These are phyloP conservation scores for Drosophila anomalipes DNA, from an alignment of 2,888 invertebrate species.

Conservation along the genomic window DNA sequence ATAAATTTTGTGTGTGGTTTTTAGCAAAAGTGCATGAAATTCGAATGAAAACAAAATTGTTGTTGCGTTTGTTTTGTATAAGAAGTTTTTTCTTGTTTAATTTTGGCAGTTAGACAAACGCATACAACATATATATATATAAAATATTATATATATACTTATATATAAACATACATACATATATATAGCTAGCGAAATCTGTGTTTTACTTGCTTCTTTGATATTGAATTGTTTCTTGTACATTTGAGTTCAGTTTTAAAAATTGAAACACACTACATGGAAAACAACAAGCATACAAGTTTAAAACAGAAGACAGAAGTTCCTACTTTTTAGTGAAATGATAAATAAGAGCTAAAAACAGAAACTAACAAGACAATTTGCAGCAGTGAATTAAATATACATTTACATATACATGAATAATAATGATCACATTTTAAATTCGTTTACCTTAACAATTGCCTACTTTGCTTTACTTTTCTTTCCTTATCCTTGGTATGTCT, in stretches of 20 bases:
- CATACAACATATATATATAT: constrained; percentile 34
- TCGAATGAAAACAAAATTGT: constrained; percentile 27
- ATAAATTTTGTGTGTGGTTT: constrained; percentile 50
- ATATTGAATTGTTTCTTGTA: constrained; percentile 44
- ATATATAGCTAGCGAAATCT: constrained; percentile 75
- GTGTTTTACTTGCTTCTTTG: constrained; percentile 64
- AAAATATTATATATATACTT: constrained; percentile 37
- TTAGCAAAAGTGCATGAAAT: constrained; percentile 26
- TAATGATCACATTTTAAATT: constrained; percentile 22
- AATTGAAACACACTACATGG: constrained; percentile 40
- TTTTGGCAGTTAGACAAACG: constrained; percentile 36
- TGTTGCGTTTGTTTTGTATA: constrained; percentile 54
- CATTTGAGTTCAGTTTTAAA: constrained; percentile 48
- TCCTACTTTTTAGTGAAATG: constrained; percentile 80
- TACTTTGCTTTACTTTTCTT: constrained; percentile 50
- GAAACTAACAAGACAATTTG: constrained; percentile 63
- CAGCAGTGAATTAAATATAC: constrained; percentile 72
- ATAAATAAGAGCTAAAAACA: constrained; percentile 54
- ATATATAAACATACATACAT: constrained; percentile 45
- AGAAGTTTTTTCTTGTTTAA: constrained; percentile 39
- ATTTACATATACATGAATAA: constrained; percentile 20
- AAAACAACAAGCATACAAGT: constrained; percentile 48
- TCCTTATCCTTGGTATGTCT: constrained; percentile 68
- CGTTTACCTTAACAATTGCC: constrained; percentile 42
- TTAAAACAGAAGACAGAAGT: constrained; percentile 74